Evolutionary conservation across 30 jellyfish, hydroid and myxozoan species (phyloP).

Genomic region (Mastigias papua): DNA sequence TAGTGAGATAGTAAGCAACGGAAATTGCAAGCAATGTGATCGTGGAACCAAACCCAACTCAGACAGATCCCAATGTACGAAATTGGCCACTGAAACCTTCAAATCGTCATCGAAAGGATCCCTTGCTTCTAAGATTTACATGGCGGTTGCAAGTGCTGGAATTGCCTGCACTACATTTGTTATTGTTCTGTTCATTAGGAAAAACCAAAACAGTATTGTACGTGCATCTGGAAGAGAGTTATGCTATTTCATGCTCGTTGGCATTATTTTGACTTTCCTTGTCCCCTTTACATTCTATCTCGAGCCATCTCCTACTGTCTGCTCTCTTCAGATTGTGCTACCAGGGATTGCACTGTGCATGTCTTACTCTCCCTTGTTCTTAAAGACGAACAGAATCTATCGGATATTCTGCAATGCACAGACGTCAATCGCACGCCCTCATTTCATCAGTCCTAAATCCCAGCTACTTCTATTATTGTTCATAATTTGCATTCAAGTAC

Average conservation of each 20-base stretch:
- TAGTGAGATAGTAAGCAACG: constrained; percentile 53
- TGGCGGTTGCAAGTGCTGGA: constrained; percentile 68
- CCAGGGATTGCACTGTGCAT: constrained; percentile 88
- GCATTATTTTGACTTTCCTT: constrained; percentile 60
- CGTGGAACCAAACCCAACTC: constrained; percentile 58
- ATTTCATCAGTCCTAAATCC: constrained; percentile 87
- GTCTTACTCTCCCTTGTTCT: constrained; percentile 88
- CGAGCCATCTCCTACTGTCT: constrained; percentile 64
- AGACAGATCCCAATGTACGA: constrained; percentile 31
- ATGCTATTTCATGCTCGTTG: constrained; percentile 77
- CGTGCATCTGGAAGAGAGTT: constrained; percentile 92
- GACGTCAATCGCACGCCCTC: constrained; percentile 81
- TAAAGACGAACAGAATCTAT: constrained; percentile 85
- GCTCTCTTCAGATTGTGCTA: constrained; percentile 71
- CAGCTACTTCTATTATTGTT: constrained; percentile 70
- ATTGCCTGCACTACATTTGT: constrained; percentile 51
- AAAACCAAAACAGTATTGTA: constrained; percentile 70
- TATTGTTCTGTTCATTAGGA: constrained; percentile 49
- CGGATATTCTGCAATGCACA: constrained; percentile 89
- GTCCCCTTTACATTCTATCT: constrained; percentile 63
- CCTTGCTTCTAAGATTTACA: constrained; percentile 27
- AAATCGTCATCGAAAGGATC: neutral
- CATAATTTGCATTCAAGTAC: constrained; percentile 77
- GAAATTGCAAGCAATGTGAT: constrained; percentile 69
- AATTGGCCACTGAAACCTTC: constrained; percentile 45